These are phyloP conservation scores for Chloroceryle aenea DNA, from an alignment of 2,113 vertebrate genomes.

Conservation along the genomic window DNA sequence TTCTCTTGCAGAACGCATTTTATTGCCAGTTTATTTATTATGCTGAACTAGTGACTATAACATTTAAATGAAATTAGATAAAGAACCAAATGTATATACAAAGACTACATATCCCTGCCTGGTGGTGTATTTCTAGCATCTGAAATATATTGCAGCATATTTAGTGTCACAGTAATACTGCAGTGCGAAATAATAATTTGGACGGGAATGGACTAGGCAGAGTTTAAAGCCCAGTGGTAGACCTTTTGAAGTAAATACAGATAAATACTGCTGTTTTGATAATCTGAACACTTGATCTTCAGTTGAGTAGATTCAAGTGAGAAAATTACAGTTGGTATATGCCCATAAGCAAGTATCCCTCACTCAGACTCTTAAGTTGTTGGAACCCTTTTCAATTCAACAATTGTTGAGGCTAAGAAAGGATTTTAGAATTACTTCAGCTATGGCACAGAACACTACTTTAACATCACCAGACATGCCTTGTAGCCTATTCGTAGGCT, in stretches of 20 bases:
- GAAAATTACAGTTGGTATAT: neutral
- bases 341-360: too few species aligned
- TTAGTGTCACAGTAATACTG: neutral
- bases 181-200: neutral
- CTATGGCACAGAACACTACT: neutral
- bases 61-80: neutral
- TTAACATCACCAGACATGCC: neutral
- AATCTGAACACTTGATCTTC: neutral
- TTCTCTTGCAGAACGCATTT: constrained; percentile 10
- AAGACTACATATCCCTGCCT: neutral
- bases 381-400: neutral
- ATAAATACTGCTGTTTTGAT: neutral
- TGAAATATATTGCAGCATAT: neutral
- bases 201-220: neutral
- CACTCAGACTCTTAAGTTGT: too few species aligned
- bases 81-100: neutral
- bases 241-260: neutral
- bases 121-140: neutral
- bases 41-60: neutral
- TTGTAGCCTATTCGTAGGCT: neutral
- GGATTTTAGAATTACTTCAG: neutral
- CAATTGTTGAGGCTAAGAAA: neutral
- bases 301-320: neutral
- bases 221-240: neutral
- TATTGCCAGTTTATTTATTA: neutral